These are phyloP conservation scores for Chiridota heheva DNA, from an alignment of 35 echinoderm and acorn worm genomes.

Conservation along the genomic window DNA sequence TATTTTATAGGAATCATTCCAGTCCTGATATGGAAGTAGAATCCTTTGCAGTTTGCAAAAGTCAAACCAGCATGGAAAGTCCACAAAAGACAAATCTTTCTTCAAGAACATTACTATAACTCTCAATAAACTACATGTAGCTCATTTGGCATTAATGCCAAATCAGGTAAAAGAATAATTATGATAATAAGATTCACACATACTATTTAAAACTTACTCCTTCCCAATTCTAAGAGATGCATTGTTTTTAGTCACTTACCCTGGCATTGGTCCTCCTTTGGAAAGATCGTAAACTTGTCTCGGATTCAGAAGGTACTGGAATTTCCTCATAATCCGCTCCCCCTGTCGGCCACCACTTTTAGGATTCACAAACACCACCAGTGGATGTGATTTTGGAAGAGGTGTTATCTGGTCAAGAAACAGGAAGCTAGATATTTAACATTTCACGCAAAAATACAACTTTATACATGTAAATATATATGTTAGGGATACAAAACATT, in stretches of 20 bases:
- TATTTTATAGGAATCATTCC: too few relatives aligned
- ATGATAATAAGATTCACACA: too few relatives aligned
- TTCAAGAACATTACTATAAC: background rate
- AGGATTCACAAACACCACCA: constrained; percentile 95
- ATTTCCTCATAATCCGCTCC: constrained; percentile 94
- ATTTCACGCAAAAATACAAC: too few relatives aligned
- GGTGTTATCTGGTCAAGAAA: constrained; percentile 74
- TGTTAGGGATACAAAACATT: too few relatives aligned
- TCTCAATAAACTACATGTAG: background rate
- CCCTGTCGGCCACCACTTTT: constrained; percentile 98
- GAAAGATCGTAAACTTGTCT: constrained; percentile 96
- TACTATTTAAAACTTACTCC: too few relatives aligned
- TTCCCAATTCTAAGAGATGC: too few relatives aligned
- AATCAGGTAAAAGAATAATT: background rate
- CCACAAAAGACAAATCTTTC: background rate
- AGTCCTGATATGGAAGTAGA: too few relatives aligned
- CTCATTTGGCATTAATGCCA: background rate
- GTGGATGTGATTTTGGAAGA: constrained; percentile 86
- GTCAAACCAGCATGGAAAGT: too few relatives aligned
- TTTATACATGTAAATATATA: too few relatives aligned
- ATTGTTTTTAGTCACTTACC: too few relatives aligned
- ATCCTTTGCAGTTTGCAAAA: too few relatives aligned
- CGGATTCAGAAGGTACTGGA: constrained; percentile 98
- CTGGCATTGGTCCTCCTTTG: constrained; percentile 98
- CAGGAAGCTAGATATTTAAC: constrained; percentile 9